A percentile compares a stretch with the other conserved stretches of the same genome.
Conservation (phyloP, 2,888 invertebrate genomes). For the Drosophila ustulata region DNA sequence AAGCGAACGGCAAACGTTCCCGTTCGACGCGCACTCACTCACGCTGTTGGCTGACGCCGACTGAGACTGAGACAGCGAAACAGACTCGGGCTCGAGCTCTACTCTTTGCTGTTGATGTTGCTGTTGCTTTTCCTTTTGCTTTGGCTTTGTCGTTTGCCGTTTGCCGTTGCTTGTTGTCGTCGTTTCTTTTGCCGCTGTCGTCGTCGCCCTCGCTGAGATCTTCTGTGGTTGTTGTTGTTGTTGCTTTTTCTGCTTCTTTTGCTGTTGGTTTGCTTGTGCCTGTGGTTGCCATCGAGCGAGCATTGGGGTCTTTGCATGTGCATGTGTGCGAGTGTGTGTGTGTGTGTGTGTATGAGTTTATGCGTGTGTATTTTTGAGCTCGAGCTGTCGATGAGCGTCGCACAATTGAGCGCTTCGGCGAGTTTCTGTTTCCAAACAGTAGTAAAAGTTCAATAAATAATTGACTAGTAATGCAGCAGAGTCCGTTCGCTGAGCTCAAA, state of each 20-base stretch:
- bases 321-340: slow-evolving; percentile 26
- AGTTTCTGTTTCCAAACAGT: slow-evolving; percentile 65
- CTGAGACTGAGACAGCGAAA: slow-evolving; percentile 67
- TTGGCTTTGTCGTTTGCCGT: slow-evolving; percentile 2
- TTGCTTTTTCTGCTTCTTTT: slow-evolving; percentile 20
- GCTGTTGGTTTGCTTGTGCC: slow-evolving; percentile 39
- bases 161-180: slow-evolving; percentile 14
- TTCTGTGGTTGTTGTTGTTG: slow-evolving; percentile 8
- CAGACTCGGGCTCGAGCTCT: slow-evolving; percentile 47
- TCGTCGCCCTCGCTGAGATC: slow-evolving; percentile 39
- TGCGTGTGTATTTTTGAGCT: slow-evolving; percentile 25
- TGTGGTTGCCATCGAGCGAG: slow-evolving; percentile 54
- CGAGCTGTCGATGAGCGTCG: slow-evolving; percentile 43
- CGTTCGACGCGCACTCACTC: slow-evolving; percentile 79
- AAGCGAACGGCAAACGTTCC: slow-evolving; percentile 64
- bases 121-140: slow-evolving; percentile 13
- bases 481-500: slow-evolving; percentile 15
- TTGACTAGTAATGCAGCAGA: slow-evolving; percentile 62
- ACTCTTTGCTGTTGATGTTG: slow-evolving; percentile 25
- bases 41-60: slow-evolving; percentile 77
- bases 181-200: slow-evolving; percentile 25
- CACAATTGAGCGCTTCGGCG: slow-evolving; percentile 61
- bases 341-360: slow-evolving; percentile 2
- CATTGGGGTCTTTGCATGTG: slow-evolving; percentile 43
- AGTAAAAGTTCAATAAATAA: slow-evolving; percentile 80